Evolutionary conservation across 2,797 vertebrate species (phyloP), one percentile per base, ranked within the genome.

Genomic region (Kryptopterus vitreolus): DNA sequence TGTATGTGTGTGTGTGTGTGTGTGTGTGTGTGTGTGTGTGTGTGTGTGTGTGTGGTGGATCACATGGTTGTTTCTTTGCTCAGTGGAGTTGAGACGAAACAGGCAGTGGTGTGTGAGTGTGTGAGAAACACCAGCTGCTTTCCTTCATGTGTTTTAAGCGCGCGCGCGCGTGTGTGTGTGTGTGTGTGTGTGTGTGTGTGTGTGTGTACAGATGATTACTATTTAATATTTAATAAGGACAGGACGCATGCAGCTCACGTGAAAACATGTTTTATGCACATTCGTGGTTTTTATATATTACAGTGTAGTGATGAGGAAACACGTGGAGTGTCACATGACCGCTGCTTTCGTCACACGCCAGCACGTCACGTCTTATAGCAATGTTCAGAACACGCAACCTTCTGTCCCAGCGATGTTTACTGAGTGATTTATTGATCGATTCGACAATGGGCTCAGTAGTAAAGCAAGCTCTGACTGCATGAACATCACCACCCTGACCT

Each of bases 281-380:
- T 76, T 20, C 63, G 74, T 74, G 72, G 38, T 75, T 74, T 74
- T 72, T 55, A 33, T 53, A 75, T 75, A 46, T n/a, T 63, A 43
- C 58, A 48, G 74, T 76, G 43, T 52, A 62, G 43, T 73, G 4
- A 58, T 57, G 53, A 73, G 71, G 33, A 73, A 72, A 57, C 16
- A 57, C 35, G 53, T 33, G 4, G 70, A 73, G 70, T 57, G 53
- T 62, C 22, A 62, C 12, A 59, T 76, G 74, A 62, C 24, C 26
- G 38, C 38, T 43, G 38, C 38, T 43, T 43, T 43, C 38, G n/a
- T n/a, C 38, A 43, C 38, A 43, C 10, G 38, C 10, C 38, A 43
- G 38, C 38, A 43, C 10, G 38, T 43, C 38, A 38, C 22, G 50
- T 52, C 15, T 20, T 70, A 52, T 70, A 70, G 68, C 15, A 70